Evolutionary conservation across 2,797 vertebrate species (phyloP), one percentile per base, ranked within the genome.

Genomic region (Lithobates sylvaticus): DNA sequence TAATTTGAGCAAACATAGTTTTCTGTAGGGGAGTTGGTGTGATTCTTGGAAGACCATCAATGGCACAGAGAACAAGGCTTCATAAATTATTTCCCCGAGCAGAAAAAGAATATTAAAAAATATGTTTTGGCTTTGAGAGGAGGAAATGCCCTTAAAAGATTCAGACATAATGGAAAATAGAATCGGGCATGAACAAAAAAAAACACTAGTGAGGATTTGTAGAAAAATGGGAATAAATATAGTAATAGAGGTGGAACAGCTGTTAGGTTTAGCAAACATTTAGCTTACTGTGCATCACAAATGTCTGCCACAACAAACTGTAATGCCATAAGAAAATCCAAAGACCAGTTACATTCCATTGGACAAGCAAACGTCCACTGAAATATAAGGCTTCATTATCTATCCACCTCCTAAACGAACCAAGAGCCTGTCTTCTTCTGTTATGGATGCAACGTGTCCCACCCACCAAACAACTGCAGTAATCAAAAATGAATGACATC

Each of bases 31-130:
- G 75, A 79, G 81, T 58, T 84, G 76, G 86, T 87, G 86, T 87
- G 86, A 87, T 87, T 87, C 81, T 87, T 87, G 86, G 86, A 84
- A 65, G 61, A 32, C 42, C 44, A 87, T 87, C 86, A 87, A 79
- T 76, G 15, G 80, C 67, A 21, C 34, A 8, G 61, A 75, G 73
- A 71, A 78, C 42, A 42, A 80, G 58, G 10, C 78, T 75, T 84
- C 70, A 84, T 74, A 87, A 87, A 87, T 84, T 73, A 79, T 83
- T 78, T 79, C 74, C 75, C 54, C 54, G 61, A 58, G 76, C 74
- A 34, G 65, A 76, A 79, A 79, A 50, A 68, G 64, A 68, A 77
- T 78, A 77, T 65, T 36, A 26, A 79, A 76, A 73, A 58, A 74
- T 47, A 68, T 47, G 42, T 79, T 68, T 76, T 86, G 78, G 84